Conservation (phyloP, 1,140 invertebrate genomes). For the Pogonomyrmex barbatus region DNA sequence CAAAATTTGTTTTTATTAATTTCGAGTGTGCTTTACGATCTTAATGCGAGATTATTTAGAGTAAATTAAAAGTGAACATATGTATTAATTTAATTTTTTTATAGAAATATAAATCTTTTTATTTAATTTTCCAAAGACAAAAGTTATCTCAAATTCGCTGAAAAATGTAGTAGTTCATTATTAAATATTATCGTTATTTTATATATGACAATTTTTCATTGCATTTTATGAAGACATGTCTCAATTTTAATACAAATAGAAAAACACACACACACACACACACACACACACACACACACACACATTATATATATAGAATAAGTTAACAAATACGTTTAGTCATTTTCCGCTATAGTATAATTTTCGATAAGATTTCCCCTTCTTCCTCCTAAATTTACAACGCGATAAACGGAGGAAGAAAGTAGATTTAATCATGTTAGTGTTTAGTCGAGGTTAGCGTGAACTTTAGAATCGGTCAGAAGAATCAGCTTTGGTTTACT, state of each 20-base stretch:
- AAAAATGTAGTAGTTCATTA: not conserved
- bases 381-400: not conserved
- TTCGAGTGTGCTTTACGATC: not conserved
- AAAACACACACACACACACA: not conserved
- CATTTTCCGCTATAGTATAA: not conserved
- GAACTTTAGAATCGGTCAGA: not conserved
- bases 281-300: not conserved
- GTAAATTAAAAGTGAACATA: not conserved
- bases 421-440: constrained; percentile 8
- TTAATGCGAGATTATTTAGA: not conserved
- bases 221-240: not conserved
- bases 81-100: too few relatives aligned
- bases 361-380: not conserved
- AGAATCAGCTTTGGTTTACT: constrained; percentile 12
- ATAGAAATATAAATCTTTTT: too few relatives aligned
- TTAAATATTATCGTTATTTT: not conserved
- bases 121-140: not conserved
- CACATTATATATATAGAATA: not conserved
- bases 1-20: not conserved
- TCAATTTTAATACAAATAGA: not conserved
- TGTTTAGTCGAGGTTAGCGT: constrained; percentile 12
- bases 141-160: not conserved
- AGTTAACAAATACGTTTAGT: not conserved
- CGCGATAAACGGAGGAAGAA: not conserved
- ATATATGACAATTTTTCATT: constrained; percentile 8